Evolutionary conservation across 1,140 invertebrate genomes (phyloP).

Genomic region (Acromyrmex echinatior): DNA sequence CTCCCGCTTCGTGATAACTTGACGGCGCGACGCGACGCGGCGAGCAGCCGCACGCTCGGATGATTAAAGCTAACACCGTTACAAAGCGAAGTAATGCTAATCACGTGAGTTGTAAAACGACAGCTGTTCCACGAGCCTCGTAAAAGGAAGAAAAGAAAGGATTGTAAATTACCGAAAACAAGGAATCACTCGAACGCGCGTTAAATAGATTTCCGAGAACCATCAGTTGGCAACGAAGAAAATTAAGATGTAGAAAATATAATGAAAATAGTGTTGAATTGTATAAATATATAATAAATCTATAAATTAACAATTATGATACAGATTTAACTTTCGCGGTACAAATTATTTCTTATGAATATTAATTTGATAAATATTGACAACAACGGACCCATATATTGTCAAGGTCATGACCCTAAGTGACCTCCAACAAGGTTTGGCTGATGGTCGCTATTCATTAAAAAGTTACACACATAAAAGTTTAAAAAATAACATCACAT

Average conservation of each 20-base stretch:
- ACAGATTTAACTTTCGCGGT: background rate
- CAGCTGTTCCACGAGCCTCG: background rate
- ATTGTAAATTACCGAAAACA: constrained; percentile 21
- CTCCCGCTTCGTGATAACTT: constrained; percentile 43
- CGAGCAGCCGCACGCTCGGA: constrained; percentile 15
- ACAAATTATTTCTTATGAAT: background rate
- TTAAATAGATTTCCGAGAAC: background rate
- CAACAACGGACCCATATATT: too few species aligned
- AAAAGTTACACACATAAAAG: too few species aligned
- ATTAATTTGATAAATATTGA: background rate
- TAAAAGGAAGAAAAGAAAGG: background rate
- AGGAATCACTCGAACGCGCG: background rate
- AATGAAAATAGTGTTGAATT: background rate
- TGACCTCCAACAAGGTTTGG: too few species aligned
- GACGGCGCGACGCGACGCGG: constrained; percentile 2
- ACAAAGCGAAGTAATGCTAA: constrained; percentile 9
- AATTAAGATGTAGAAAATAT: background rate
- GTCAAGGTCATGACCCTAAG: too few species aligned
- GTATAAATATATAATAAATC: background rate
- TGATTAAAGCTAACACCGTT: constrained; percentile 47
- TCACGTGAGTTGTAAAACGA: constrained; percentile 33
- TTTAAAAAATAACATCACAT: too few species aligned
- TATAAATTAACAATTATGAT: background rate
- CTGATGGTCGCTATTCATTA: too few species aligned
- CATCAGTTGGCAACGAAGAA: background rate